Base-by-base conservation (phyloP, 2,888 invertebrate species). In the Atrina japonica region DNA sequence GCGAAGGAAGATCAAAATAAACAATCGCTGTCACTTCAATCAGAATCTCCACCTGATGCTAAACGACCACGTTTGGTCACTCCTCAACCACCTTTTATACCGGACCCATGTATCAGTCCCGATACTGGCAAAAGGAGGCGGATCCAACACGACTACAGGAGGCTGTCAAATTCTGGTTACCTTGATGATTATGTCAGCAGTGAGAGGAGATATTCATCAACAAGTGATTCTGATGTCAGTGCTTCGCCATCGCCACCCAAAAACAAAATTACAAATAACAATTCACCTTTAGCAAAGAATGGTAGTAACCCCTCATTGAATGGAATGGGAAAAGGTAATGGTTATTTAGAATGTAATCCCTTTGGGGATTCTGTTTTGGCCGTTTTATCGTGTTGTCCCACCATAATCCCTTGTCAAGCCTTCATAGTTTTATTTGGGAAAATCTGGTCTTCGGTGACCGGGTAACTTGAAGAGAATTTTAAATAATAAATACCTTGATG, bases 91-190 rank as follows among this genome's bases (percentile, higher is more conserved):
- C 49, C 73, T 25, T 47, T 30, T 45, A 21, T 69, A 43, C 43
- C 63, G 11, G 81, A 86, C 59, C 73, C 79, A 16, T 80, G 80
- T 65, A 69, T 77, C 23, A 86, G 86, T 60, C 85, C 86, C 16
- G 88, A 88, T 29, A 81, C 81, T 25, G 81, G 86, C 7, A 90
- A 89, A 78, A 66, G 90, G 14, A 75, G 78, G 47, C 76, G 90
- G 29, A 83, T 88, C 30, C 88, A 88, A n/a, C 90, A 89, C 74
- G 88, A 90, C 68, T 90, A 90, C 76, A 78, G 89, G 45, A 78
- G 88, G 14, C 76, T 90, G 66, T 90, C 90, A 29, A 88, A 88
- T 71, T 87, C 90, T 47, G 90, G 90, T 40, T 89, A 89, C 73
- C 77, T 88, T 41, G 89, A 89, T 75, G 89, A 88, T 75, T 89